Evolutionary conservation across 2,888 invertebrate species (phyloP), one percentile per base, ranked within the genome.

Genomic region (Cosmorhoe ocellata): DNA sequence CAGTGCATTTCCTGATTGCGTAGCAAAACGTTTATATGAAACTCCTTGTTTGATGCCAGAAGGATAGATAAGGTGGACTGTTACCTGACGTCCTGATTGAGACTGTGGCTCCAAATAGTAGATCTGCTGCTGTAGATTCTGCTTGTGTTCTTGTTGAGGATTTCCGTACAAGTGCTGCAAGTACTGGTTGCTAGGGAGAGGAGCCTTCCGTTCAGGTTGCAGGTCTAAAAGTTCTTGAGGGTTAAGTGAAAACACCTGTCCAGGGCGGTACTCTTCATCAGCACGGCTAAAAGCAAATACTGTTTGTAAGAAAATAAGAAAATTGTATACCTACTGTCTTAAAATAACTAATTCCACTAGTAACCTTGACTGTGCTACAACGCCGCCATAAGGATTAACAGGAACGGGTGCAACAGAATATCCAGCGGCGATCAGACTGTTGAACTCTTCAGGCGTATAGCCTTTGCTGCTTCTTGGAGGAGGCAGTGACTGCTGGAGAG

Each of bases 171-270:
- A 58, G 41, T 87, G 86, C 58, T 88, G 88, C 11, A 87, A 63
- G 18, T 82, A 74, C 58, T 85, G 81, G 47, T 69, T 73, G 53
- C 69, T 76, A 3, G 72, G 54, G 1, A 82, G 57, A 0, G 88
- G 88, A 0, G 85, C 80, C 50, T 88, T 84, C 22, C 90, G 70
- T 59, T 89, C 87, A 1, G 81, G 87, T 56, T 90, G 89, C 13
- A 90, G 64, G 1, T 88, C 90, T 30, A 90, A 51, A 1, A 90
- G 68, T 48, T 90, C 90, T 55, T 80, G 86, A 0, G 80, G 58
- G 61, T 89, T 87, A 5, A 90, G 67, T 0, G 89, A 89, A 58
- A 80, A 83, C 48, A 90, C 90, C 61, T 90, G 90, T 1, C 90
- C 90, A 5, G 88, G 90, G 0, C 88, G 81, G 61, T 90, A 90